Evolutionary conservation across 2,888 invertebrate species (phyloP).

Genomic region (Kryphioiulus occultus): DNA sequence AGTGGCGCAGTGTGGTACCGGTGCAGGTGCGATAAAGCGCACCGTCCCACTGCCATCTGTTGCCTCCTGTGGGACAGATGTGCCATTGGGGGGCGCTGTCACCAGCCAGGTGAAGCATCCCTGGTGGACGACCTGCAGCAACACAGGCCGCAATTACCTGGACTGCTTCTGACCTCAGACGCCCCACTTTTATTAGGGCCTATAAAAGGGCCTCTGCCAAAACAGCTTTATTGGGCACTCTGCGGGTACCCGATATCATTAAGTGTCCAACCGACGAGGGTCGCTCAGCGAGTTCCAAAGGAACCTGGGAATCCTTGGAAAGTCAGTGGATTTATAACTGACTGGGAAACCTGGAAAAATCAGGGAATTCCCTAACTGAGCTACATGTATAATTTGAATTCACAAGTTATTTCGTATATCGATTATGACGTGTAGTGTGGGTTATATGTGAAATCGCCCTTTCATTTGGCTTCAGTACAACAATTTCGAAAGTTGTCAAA

Average conservation of each 20-base stretch:
- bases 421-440: too few relatives aligned
- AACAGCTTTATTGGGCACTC: background rate
- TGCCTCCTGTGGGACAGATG: background rate
- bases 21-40: background rate
- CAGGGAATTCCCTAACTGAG: too few relatives aligned
- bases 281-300: too few relatives aligned
- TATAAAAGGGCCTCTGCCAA: background rate
- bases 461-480: too few relatives aligned
- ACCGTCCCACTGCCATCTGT: background rate
- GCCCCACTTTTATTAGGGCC: background rate
- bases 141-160: background rate
- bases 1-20: background rate
- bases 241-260: background rate
- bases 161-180: background rate
- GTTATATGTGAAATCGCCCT: too few relatives aligned
- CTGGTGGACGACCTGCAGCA: background rate
- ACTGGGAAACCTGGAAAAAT: too few relatives aligned
- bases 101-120: background rate
- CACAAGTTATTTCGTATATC: too few relatives aligned
- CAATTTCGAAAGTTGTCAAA: too few relatives aligned
- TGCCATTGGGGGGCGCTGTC: background rate
- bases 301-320: too few relatives aligned
- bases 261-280: background rate
- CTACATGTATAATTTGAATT: too few relatives aligned
- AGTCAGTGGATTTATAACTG: too few relatives aligned